Evolutionary conservation across 2,797 vertebrate species (phyloP).

Genomic region (Anas bahamensis): DNA sequence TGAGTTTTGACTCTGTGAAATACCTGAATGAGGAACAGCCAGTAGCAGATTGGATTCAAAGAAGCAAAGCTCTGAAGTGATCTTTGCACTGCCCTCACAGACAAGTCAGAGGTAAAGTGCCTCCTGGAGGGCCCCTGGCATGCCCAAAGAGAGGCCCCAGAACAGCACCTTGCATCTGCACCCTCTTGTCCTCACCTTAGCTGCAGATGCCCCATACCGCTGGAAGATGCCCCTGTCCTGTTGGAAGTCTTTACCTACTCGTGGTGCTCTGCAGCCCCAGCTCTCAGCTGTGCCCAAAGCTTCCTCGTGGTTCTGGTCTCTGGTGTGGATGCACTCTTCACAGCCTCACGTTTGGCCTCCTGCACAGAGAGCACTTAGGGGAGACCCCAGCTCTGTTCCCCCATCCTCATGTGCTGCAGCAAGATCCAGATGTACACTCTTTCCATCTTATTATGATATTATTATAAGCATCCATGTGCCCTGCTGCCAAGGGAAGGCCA

Average conservation of each 20-base stretch:
- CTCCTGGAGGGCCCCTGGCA: neutral
- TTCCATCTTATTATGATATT: neutral
- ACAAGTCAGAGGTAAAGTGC: neutral
- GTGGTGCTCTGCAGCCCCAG: neutral
- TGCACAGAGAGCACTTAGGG: neutral
- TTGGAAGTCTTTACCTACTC: neutral
- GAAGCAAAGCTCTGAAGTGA: neutral
- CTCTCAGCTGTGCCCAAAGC: neutral
- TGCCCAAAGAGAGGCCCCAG: neutral
- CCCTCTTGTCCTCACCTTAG: neutral
- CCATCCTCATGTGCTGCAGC: accelerated
- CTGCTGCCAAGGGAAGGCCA: neutral
- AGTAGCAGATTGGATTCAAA: neutral
- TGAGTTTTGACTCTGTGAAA: neutral
- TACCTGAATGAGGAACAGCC: neutral
- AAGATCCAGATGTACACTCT: neutral
- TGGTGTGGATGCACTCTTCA: neutral
- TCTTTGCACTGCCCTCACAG: neutral
- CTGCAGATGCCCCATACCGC: too few relatives aligned
- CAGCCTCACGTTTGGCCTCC: neutral
- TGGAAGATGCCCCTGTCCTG: neutral
- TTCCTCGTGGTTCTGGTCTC: neutral
- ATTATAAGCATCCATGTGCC: neutral
- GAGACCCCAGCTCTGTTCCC: neutral
- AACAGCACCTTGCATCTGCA: neutral